phyloP scores from a whole-genome alignment of 2,113 vertebrate genomes.

The Antechinus flavipes region DNA sequence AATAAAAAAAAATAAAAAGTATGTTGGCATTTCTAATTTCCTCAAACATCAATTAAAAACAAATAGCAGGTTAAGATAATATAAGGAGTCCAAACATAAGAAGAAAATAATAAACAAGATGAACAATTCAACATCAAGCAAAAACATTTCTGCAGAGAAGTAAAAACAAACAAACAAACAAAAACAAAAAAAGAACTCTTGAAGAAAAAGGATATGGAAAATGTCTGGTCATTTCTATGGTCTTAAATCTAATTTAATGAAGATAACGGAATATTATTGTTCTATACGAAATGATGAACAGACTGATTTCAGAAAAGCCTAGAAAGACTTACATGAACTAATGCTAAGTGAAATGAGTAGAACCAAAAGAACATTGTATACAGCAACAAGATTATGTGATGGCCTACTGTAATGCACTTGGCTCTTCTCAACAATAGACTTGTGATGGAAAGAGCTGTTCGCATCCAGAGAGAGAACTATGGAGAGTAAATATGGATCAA shows the following conservation, averaged over 20 bases:
- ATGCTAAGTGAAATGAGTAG: too few species aligned
- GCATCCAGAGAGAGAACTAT: too few species aligned
- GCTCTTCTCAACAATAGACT: too few species aligned
- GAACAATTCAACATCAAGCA: not conserved
- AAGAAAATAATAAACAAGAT: not conserved
- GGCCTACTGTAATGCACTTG: too few species aligned
- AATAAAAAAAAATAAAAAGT: not conserved
- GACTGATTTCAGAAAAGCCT: too few species aligned
- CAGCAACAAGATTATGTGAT: too few species aligned
- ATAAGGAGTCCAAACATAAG: not conserved
- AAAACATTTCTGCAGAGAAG: not conserved
- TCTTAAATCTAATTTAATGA: not conserved
- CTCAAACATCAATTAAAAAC: not conserved
- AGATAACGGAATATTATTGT: too few species aligned
- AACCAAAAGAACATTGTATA: too few species aligned
- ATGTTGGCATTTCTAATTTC: not conserved
- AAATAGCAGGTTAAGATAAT: not conserved
- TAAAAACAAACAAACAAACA: not conserved
- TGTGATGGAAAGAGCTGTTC: too few species aligned
- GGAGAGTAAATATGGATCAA: too few species aligned
- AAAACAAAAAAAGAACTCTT: not conserved
- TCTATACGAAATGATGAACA: too few species aligned
- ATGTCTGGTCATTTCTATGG: not conserved
- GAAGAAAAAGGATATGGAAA: not conserved
- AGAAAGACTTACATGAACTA: too few species aligned